Base-by-base conservation (phyloP, 2,797 vertebrate species). In the Paratrypauchen microcephalus region DNA sequence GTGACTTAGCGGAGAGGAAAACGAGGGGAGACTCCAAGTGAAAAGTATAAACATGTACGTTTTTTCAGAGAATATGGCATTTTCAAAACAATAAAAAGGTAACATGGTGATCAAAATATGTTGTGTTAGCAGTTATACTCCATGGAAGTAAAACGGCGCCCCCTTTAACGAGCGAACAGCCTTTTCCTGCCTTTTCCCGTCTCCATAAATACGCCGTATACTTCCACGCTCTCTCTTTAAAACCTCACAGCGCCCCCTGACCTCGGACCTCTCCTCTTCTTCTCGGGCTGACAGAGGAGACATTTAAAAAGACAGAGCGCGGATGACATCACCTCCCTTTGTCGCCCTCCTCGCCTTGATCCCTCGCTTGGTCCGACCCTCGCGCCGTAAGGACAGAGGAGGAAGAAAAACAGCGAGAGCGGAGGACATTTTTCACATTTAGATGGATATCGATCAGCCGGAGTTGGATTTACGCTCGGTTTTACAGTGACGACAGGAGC, bases 401-500 rank as follows among this genome's bases (percentile, higher is more conserved):
- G 39, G 65, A 73, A 64, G 66, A 69, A 69, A 73, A 80, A 72
- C 83, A 69, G 79, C 87, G 75, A 69, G 62, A 67, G 79, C 87
- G 81, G 70, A 65, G 62, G 76, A 64, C 88, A 80, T 91, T 85
- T 82, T 75, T 92, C 90, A 92, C 84, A 77, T 89, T 88, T 78
- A 89, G 82, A 85, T 87, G 79, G 30, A 82, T 89, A 91, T 91
- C 79, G 90, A 91, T 90, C 84, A 82, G 76, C 68, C 72, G 68
- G 73, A 32, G 76, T 54, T 66, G 85, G 85, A 91, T 91, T 89
- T 87, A 88, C 75, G 39, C 2, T 45, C 11, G 24, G 73, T 82
- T 75, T 85, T 79, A 76, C 69, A 55, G 47, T 64, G 77, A 74
- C 66, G 69, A 83, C 68, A 58, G 74, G 26, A 13, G 30, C 59